phyloP scores from a whole-genome alignment of 2,888 invertebrate genomes.

The Morinoia aosen region DNA sequence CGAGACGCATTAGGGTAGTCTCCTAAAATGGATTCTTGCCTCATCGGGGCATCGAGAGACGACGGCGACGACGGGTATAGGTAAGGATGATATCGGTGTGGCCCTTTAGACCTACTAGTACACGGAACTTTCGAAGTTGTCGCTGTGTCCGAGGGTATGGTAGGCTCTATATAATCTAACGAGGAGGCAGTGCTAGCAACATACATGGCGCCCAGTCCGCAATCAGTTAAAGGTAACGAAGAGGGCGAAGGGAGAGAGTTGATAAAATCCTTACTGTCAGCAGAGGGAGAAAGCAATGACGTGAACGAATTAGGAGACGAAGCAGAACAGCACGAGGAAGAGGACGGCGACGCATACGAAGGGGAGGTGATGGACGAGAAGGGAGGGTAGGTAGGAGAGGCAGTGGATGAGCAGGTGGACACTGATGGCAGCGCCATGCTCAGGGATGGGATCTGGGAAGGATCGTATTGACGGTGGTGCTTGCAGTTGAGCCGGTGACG shows the following conservation, averaged over 20 bases:
- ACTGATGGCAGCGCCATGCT: neutral
- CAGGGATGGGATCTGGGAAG: slow-evolving; percentile 48
- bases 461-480: slow-evolving; percentile 57
- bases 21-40: slow-evolving; percentile 27
- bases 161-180: slow-evolving; percentile 39
- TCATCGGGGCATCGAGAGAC: slow-evolving; percentile 33
- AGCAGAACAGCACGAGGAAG: slow-evolving; percentile 55
- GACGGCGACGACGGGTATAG: slow-evolving; percentile 38
- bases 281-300: slow-evolving; percentile 59
- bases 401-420: neutral
- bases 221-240: slow-evolving; percentile 19
- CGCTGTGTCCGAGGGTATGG: neutral
- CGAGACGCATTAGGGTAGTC: slow-evolving; percentile 23
- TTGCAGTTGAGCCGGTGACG: slow-evolving; percentile 65
- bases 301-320: slow-evolving; percentile 56
- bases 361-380: slow-evolving; percentile 48
- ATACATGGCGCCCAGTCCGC: slow-evolving; percentile 27
- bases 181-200: slow-evolving; percentile 30
- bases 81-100: slow-evolving; percentile 32
- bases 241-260: slow-evolving; percentile 37
- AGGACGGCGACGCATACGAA: slow-evolving; percentile 51
- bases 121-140: slow-evolving; percentile 1
- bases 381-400: slow-evolving; percentile 41
- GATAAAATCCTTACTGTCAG: slow-evolving; percentile 51
- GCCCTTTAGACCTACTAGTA: neutral